Percentiles rank a stretch among this genome's conserved stretches.
Evolutionary conservation across 2,113 vertebrate genomes (phyloP).

Genomic region (Ochotona princeps): DNA sequence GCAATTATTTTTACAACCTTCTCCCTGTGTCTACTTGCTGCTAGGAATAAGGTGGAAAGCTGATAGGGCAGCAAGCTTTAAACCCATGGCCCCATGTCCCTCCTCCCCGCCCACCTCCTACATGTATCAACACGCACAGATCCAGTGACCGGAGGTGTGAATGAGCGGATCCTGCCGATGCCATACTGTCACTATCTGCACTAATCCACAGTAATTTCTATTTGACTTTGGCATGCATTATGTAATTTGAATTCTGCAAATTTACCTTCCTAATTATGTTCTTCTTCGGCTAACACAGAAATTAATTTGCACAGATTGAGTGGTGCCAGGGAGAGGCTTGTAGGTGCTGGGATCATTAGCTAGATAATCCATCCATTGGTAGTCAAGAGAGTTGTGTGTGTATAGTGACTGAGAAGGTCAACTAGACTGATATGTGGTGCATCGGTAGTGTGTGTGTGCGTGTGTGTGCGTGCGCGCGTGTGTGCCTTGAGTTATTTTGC

Average conservation of each 20-base stretch:
- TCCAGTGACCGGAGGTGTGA: background rate
- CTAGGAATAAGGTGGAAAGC: slow-evolving; percentile 2
- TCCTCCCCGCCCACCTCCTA: background rate
- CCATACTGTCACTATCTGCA: background rate
- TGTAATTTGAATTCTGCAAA: slow-evolving; percentile 71
- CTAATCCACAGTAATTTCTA: slow-evolving; percentile 63
- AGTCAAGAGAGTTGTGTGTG: slow-evolving; percentile 40
- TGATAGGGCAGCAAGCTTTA: background rate
- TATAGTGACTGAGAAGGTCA: background rate
- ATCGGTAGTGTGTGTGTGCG: background rate
- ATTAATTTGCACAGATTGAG: slow-evolving; percentile 42
- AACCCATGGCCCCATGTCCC: background rate
- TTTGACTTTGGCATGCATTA: slow-evolving; percentile 63
- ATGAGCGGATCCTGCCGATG: background rate
- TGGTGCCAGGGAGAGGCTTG: background rate
- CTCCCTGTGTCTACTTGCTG: background rate
- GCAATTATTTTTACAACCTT: background rate
- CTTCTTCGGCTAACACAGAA: slow-evolving; percentile 72
- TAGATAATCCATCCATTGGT: slow-evolving; percentile 37
- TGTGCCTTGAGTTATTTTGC: background rate
- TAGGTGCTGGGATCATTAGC: background rate
- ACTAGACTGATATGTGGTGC: slow-evolving; percentile 12
- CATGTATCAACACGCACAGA: background rate
- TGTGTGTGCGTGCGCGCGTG: fast-evolving
- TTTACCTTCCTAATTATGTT: slow-evolving; percentile 69